phyloP scores from a whole-genome alignment of 1,140 invertebrate species.

The Papilio aristodemus region DNA sequence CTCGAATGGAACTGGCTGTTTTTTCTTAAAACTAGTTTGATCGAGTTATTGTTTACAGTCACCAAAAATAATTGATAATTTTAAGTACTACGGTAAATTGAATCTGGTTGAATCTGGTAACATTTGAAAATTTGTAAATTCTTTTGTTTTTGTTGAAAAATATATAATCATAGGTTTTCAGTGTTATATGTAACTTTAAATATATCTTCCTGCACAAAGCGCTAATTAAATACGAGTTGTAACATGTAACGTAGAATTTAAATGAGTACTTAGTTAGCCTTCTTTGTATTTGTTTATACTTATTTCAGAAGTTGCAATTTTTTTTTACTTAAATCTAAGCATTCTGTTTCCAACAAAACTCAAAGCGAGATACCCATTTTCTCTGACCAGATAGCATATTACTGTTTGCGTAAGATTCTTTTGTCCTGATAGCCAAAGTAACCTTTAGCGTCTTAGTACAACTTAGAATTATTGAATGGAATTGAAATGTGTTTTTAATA shows the following conservation, averaged over 20 bases:
- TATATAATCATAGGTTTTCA: no score
- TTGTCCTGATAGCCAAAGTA: neutral
- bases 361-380: neutral
- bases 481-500: neutral
- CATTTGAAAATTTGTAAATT: slow-evolving; percentile 2
- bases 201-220: neutral
- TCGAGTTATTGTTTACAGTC: slow-evolving; percentile 33
- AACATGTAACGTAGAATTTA: neutral
- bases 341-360: no score
- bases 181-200: neutral
- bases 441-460: neutral
- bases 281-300: neutral
- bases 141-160: neutral
- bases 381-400: neutral
- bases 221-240: neutral
- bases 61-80: neutral
- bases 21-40: slow-evolving; percentile 39
- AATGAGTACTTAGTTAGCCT: neutral
- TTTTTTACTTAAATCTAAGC: neutral
- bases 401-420: neutral
- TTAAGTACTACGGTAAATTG: neutral
- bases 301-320: neutral
- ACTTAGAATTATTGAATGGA: neutral
- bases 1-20: slow-evolving; percentile 36
- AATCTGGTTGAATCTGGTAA: slow-evolving; percentile 34